Percentiles rank a stretch among this genome's conserved stretches.
phyloP scores from a whole-genome alignment of 2,113 vertebrate species.

The Odobenus rosmarus region DNA sequence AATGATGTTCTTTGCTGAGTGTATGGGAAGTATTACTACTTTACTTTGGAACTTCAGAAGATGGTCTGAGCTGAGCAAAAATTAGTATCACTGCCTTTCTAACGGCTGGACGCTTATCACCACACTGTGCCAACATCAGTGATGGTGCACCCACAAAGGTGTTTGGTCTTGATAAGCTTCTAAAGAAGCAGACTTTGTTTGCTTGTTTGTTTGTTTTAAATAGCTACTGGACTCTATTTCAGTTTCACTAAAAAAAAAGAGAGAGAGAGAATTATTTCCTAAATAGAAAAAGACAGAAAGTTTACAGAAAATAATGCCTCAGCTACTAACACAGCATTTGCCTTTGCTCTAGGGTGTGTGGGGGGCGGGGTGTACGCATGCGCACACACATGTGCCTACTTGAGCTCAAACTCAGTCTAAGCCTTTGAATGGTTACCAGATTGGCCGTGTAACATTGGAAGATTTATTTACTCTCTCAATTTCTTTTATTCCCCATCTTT shows the following conservation, averaged over 20 bases:
- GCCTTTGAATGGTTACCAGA: background rate
- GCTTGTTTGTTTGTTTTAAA: background rate
- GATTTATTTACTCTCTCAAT: slow-evolving; percentile 33
- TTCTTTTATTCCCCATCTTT: slow-evolving; percentile 43
- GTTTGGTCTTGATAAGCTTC: slow-evolving; percentile 82
- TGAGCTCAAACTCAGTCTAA: background rate
- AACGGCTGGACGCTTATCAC: slow-evolving; percentile 81
- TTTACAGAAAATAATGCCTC: background rate
- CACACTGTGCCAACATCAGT: slow-evolving; percentile 65
- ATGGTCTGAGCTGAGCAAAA: slow-evolving; percentile 73
- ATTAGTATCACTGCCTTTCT: slow-evolving; percentile 69
- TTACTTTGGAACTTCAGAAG: slow-evolving; percentile 67
- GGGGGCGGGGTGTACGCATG: fast-evolving
- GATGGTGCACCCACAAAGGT: slow-evolving; percentile 75
- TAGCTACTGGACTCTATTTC: background rate
- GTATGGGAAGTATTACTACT: slow-evolving; percentile 70
- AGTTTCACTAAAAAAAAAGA: background rate
- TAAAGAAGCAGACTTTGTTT: slow-evolving; percentile 80
- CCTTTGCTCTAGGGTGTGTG: background rate
- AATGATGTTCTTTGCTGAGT: background rate
- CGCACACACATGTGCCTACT: background rate
- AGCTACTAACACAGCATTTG: background rate
- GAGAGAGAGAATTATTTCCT: background rate
- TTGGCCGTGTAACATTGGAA: background rate
- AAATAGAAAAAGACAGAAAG: slow-evolving; percentile 47